Conservation (phyloP, 2,113 vertebrate genomes). For the Laterallus jamaicensis region DNA sequence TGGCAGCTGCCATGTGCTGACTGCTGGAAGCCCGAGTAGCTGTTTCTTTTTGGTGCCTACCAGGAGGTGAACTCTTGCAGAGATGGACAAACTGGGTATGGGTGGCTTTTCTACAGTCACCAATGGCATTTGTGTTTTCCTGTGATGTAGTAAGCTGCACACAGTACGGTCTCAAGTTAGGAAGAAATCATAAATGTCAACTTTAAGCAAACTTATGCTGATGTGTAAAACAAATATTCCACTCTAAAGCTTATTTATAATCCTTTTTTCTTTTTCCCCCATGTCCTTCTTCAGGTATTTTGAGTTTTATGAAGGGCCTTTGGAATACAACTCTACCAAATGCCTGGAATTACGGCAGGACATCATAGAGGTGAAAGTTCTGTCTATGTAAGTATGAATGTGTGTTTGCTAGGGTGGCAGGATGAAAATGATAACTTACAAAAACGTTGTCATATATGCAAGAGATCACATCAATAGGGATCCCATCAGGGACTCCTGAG, state of each 20-base stretch:
- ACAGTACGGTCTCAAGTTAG: neutral
- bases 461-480: neutral
- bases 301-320: slow-evolving; percentile 89
- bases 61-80: neutral
- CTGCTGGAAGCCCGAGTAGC: neutral
- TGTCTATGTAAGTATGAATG: slow-evolving; percentile 91
- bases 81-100: neutral
- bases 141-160: neutral
- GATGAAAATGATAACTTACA: neutral
- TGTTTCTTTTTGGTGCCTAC: neutral
- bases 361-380: slow-evolving; percentile 92
- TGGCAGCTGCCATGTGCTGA: neutral
- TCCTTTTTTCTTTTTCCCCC: neutral
- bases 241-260: neutral
- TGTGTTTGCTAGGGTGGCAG: neutral
- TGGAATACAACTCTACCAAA: slow-evolving; percentile 92
- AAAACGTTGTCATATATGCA: neutral
- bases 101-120: neutral
- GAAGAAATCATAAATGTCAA: neutral
- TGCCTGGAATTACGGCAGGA: slow-evolving; percentile 93
- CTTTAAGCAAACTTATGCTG: neutral
- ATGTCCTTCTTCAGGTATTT: slow-evolving; percentile 85
- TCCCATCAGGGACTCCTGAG: neutral
- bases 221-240: neutral
- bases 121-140: neutral